Evolutionary conservation across 1,140 invertebrate genomes (phyloP), one percentile per base, ranked within the genome.

Genomic region (Orussus abietinus): DNA sequence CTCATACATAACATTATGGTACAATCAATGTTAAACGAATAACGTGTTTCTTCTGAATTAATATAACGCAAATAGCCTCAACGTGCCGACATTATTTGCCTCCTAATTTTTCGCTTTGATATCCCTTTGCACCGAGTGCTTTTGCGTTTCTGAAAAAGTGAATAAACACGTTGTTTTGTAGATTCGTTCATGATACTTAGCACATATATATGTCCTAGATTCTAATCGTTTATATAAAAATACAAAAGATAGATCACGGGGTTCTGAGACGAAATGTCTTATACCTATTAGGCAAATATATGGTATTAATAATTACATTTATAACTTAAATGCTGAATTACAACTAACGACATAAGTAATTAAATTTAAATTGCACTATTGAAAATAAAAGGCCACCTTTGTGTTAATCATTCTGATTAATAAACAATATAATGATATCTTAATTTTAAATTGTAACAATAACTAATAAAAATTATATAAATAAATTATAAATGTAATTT

Each of bases 91-190:
- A 70, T 48, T 41, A 66, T 57, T 57, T 64, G 62, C 62, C 63
- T 57, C 41, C 53, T 49, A 46, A 57, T 66, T 66, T 65, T 68
- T 63, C 64, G 67, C 64, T 73, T 73, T 72, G 67, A 62, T 69
- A 69, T 70, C 44, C 64, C 66, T 53, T 69, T 71, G 61, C 58
- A 68, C 51, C 59, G 49, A 51, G 57, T 62, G 55, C 50, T 55
- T 57, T 59, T 72, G 67, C 65, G 70, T 68, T 68, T 71, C 68
- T 72, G 69, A 56, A 67, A 72, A 51, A 45, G 62, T 56, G 54
- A 65, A 62, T 57, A 52, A 59, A 51, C 30, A 35, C 21, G 51
- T 36, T 52, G 39, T 52, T 44, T 39, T 55, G 39, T 35, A 20
- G 11, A 17, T 28, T 15, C 17, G 12, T 39, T 18, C 22, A 21